Evolutionary conservation across 2,113 vertebrate species (phyloP), one percentile per base, ranked within the genome.

Genomic region (Mola mola): DNA sequence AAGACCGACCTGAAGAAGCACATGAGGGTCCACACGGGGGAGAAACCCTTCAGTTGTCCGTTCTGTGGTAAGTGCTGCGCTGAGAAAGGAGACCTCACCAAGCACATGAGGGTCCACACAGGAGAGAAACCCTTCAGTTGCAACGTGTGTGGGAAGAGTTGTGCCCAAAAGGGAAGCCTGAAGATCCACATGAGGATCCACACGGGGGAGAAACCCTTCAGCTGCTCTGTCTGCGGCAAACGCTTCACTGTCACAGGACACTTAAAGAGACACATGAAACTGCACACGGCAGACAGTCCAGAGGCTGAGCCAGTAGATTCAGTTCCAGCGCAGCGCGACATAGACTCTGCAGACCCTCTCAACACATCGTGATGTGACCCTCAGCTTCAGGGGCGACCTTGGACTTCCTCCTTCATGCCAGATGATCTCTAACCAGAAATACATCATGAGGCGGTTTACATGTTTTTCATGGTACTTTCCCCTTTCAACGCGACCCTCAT

Each of bases 131-230:
- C 70, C 0, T 73, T 60, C 41, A 73, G 70, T n/a, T 73, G 70
- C 47, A 46, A 20, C 4, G 3, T 73, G 5, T 73, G 70, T 0
- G 70, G 70, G 0, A 73, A 66, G 6, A 33, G 70, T 2, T 73
- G 61, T 2, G 70, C 61, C 8, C 70, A 66, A 2, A 73, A 60
- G 41, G 62, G 70, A 2, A 73, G 70, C 13, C 47, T 73, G 24
- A 73, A 66, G 33, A 73, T 66, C 2, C 70, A 73, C 62, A 66
- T 59, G 70, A 59, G n/a, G n/a, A n/a, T n/a, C n/a, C n/a, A n/a
- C n/a, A n/a, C n/a, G n/a, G n/a, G n/a, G n/a, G n/a, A n/a, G n/a
- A n/a, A n/a, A n/a, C n/a, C n/a, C n/a, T n/a, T n/a, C n/a, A n/a
- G n/a, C n/a, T n/a, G n/a, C n/a, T 47, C 44, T 0, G 55, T 73